A percentile compares a stretch with the other conserved stretches of the same genome.
phyloP scores from a whole-genome alignment of 37 sponge, comb jelly and placozoan genomes.

The Eunapius fragilis region DNA sequence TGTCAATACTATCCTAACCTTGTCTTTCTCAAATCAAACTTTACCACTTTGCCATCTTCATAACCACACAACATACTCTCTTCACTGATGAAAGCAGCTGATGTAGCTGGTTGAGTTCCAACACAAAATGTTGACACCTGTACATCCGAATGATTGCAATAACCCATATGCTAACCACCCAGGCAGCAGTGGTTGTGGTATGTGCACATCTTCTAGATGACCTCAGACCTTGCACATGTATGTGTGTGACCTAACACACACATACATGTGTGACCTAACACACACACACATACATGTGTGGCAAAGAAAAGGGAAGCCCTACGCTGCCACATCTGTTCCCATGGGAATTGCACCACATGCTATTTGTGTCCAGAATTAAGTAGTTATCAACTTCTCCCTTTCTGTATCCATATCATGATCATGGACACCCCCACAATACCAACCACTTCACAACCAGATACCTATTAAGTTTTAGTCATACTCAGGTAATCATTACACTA shows the following conservation, averaged over 20 bases:
- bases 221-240: too few species aligned
- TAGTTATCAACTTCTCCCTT: neutral
- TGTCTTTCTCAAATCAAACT: slow-evolving; percentile 44
- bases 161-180: too few species aligned
- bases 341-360: neutral
- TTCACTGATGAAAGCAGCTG: slow-evolving; percentile 41
- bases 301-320: too few species aligned
- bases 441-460: neutral
- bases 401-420: neutral
- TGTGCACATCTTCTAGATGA: neutral
- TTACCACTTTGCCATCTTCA: slow-evolving; percentile 38
- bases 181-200: too few species aligned
- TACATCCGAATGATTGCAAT: neutral
- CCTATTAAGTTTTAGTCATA: neutral
- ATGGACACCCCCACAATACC: neutral
- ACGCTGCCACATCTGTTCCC: neutral
- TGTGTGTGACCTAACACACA: too few species aligned
- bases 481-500: neutral
- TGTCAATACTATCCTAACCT: slow-evolving; percentile 9
- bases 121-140: slow-evolving; percentile 16
- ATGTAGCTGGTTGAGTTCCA: slow-evolving; percentile 2
- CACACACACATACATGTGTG: neutral
- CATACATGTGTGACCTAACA: neutral
- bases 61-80: slow-evolving; percentile 31
- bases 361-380: neutral